Evolutionary conservation across 2,888 invertebrate genomes (phyloP), one percentile per base, ranked within the genome.

Genomic region (Thereva unica): DNA sequence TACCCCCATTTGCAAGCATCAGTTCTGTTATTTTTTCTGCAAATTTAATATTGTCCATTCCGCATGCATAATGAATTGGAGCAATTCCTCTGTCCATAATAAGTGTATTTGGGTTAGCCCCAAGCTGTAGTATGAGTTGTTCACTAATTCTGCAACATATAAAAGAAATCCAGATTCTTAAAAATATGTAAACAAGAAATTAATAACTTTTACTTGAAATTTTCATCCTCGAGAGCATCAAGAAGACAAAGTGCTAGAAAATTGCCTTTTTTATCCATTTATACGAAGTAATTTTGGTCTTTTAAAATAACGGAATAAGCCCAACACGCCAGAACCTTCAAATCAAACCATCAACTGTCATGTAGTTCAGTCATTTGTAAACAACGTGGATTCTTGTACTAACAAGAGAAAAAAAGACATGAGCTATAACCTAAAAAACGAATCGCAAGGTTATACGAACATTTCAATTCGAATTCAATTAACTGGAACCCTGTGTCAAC

Each of bases 31-130:
- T 86, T 75, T 87, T 82, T 72, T 82, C 82, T 0, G 89, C 87
- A 74, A 89, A 85, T 23, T 84, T 80, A 64, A 84, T 78, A 9
- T 87, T 87, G 56, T 88, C 86, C 77, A 89, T 86, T 1, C 92
- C 92, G 50, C 90, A 87, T 0, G 88, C 88, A 72, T 91, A 84
- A 75, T 93, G 93, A 72, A 93, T 84, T 0, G 92, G 86, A 0
- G 90, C 85, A 55, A 92, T 86, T 71, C 90, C 90, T 74, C 87
- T 85, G 53, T 85, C 85, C 40, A 87, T 87, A 75, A 92, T 83
- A 61, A 91, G 82, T 40, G 85, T 79, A 78, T 92, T 91, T 0
- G 91, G 85, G 78, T 90, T 84, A 5, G 89, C 85, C 42, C 83
- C 78, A 74, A 77, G 75, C 41, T 76, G 73, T 3, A 74, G 70